Evolutionary conservation across 2,888 invertebrate genomes (phyloP).

Genomic region (Sericinus montela): DNA sequence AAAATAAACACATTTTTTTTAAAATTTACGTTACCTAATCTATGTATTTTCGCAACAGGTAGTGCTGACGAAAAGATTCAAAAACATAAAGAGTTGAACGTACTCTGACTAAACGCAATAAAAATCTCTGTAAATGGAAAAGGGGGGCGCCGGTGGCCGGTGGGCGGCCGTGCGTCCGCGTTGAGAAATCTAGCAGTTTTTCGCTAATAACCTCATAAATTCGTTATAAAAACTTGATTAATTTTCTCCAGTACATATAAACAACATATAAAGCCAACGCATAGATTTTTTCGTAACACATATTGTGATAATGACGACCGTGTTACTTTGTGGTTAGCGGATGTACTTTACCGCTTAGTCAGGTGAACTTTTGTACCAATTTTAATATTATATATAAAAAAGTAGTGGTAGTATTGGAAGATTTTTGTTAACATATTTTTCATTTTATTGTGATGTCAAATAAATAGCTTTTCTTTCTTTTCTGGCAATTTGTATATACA

Average conservation of each 20-base stretch:
- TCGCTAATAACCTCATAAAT: conserved; percentile 53
- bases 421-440: too few relatives aligned
- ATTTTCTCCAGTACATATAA: conserved; percentile 23
- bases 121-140: conserved; percentile 41
- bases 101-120: conserved; percentile 38
- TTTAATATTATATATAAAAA: too few relatives aligned
- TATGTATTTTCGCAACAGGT: background rate
- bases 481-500: too few relatives aligned
- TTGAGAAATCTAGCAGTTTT: conserved; percentile 48
- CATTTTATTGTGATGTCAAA: too few relatives aligned
- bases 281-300: background rate
- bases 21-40: too few relatives aligned
- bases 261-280: conserved; percentile 22
- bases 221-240: conserved; percentile 29
- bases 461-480: too few relatives aligned
- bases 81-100: conserved; percentile 30
- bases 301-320: too few relatives aligned
- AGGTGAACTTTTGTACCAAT: too few relatives aligned
- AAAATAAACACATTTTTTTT: too few relatives aligned
- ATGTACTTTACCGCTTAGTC: too few relatives aligned
- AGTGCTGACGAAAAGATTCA: background rate
- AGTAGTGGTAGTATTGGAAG: too few relatives aligned
- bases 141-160: conserved; percentile 31
- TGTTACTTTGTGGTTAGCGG: too few relatives aligned
- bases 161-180: conserved; percentile 39